Evolutionary conservation across 2,888 invertebrate species (phyloP).

Genomic region (Ennomos fuscantarius): DNA sequence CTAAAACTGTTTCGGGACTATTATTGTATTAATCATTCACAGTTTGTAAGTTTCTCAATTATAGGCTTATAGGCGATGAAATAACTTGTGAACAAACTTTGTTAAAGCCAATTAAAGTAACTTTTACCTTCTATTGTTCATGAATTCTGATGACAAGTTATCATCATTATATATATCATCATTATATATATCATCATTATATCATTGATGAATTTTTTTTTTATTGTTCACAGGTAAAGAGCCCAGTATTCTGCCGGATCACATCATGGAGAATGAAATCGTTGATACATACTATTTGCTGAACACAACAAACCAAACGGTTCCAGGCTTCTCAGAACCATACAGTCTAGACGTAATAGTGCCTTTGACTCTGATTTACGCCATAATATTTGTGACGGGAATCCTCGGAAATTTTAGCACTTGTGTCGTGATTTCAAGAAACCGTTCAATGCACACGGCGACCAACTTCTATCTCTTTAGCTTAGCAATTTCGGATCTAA

Average conservation of each 20-base stretch:
- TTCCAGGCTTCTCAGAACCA: conserved; percentile 59
- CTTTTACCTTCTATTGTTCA: neutral
- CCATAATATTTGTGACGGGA: conserved; percentile 89
- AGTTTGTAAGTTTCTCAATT: too few species aligned
- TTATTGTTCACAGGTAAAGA: conserved; percentile 60
- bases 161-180: too few species aligned
- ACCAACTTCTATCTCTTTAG: conserved; percentile 94
- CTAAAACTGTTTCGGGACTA: conserved; percentile 8
- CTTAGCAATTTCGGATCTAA: conserved; percentile 90
- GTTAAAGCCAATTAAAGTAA: neutral
- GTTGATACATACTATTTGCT: conserved; percentile 49
- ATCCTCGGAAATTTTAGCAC: conserved; percentile 92
- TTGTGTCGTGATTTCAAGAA: conserved; percentile 90
- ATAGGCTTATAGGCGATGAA: too few species aligned
- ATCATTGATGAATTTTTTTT: conserved; percentile 18
- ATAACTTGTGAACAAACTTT: neutral
- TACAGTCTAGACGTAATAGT: conserved; percentile 87
- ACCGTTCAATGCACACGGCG: conserved; percentile 93
- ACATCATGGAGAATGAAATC: conserved; percentile 56
- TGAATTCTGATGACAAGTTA: neutral
- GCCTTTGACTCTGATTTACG: conserved; percentile 88
- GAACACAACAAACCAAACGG: conserved; percentile 64
- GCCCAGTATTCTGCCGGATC: conserved; percentile 46
- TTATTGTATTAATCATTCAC: too few species aligned
- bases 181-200: too few species aligned